A percentile compares a stretch with the other conserved stretches of the same genome.
phyloP scores from a whole-genome alignment of 2,888 invertebrate species.

The Synergus itoensis region DNA sequence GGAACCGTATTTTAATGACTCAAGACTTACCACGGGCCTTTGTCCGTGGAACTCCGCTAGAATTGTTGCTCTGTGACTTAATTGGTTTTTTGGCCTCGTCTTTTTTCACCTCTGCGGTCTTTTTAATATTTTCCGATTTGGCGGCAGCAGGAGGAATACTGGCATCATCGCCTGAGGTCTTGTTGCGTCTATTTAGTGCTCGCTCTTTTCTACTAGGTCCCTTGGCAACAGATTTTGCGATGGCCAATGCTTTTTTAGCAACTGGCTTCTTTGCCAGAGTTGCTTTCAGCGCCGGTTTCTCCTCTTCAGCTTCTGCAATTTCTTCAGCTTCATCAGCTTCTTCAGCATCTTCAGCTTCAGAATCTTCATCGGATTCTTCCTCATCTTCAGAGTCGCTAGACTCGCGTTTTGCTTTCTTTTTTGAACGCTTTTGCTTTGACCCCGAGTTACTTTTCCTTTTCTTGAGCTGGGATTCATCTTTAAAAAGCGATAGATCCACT shows the following conservation, averaged over 20 bases:
- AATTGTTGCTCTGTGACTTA: constrained; percentile 62
- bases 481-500: constrained; percentile 92
- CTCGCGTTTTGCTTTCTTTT: constrained; percentile 67
- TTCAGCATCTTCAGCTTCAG: constrained; percentile 54
- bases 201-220: constrained; percentile 74
- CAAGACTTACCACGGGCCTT: constrained; percentile 68
- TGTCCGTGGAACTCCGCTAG: constrained; percentile 65
- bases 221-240: constrained; percentile 71
- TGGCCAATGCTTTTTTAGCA: constrained; percentile 68
- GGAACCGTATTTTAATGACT: constrained; percentile 32
- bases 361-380: constrained; percentile 69
- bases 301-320: constrained; percentile 39
- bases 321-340: constrained; percentile 49
- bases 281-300: constrained; percentile 48
- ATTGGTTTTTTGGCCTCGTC: constrained; percentile 60
- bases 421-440: constrained; percentile 79
- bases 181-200: constrained; percentile 71
- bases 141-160: constrained; percentile 46
- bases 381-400: constrained; percentile 66
- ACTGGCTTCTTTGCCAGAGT: constrained; percentile 65
- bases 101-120: constrained; percentile 67
- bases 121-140: constrained; percentile 56
- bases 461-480: constrained; percentile 90
- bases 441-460: constrained; percentile 77
- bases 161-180: constrained; percentile 49